Conservation (phyloP, 1,140 invertebrate genomes). For the Musca vetustissima region DNA sequence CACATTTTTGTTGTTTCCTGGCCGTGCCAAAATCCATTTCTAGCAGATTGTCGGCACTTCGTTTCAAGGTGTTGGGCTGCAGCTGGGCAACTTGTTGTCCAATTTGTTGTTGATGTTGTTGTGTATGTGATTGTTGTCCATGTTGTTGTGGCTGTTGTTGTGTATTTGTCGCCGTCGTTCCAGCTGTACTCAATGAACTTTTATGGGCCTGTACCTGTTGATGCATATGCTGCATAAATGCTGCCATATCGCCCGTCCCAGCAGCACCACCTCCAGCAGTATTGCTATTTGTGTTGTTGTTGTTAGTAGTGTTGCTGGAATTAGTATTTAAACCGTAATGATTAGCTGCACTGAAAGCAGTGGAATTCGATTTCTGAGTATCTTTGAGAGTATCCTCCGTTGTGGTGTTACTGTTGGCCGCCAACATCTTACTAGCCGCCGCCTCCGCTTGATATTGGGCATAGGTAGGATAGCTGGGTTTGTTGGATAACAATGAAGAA, state of each 20-base stretch:
- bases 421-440: slow-evolving; percentile 35
- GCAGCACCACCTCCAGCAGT: too few species aligned
- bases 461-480: slow-evolving; percentile 50
- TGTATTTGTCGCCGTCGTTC: background rate
- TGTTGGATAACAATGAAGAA: slow-evolving; percentile 22
- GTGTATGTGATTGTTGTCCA: background rate
- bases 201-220: slow-evolving; percentile 26
- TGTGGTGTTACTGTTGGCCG: background rate
- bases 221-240: slow-evolving; percentile 45
- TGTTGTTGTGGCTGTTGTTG: too few species aligned
- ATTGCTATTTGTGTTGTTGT: background rate
- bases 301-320: background rate
- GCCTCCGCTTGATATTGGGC: slow-evolving; percentile 50
- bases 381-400: too few species aligned
- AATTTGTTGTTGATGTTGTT: slow-evolving; percentile 38
- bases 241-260: slow-evolving; percentile 50
- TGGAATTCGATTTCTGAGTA: too few species aligned
- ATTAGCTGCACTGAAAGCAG: slow-evolving; percentile 7
- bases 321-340: slow-evolving; percentile 12
- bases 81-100: background rate
- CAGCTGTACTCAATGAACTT: slow-evolving; percentile 6
- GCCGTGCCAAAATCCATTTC: slow-evolving; percentile 40
- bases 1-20: slow-evolving; percentile 40
- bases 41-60: slow-evolving; percentile 37
- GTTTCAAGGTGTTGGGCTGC: slow-evolving; percentile 32